These are phyloP conservation scores for Sylvia atricapilla DNA, from an alignment of 2,113 vertebrate genomes.

Conservation along the genomic window DNA sequence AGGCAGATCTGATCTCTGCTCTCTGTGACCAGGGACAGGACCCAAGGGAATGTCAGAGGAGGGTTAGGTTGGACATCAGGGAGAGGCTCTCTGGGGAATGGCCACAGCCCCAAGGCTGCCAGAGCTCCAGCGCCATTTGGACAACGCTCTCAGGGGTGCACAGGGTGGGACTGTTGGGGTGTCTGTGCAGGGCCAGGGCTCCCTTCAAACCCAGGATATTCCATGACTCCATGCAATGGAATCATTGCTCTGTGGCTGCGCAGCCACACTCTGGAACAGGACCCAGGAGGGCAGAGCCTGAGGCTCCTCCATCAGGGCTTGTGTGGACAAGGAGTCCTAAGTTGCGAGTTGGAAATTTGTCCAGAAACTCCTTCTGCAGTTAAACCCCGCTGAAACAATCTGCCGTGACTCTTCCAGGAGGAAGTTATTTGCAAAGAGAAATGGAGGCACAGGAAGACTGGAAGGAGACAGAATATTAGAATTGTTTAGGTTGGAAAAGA, in stretches of 20 bases:
- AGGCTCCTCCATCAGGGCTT: neutral
- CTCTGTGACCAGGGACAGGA: neutral
- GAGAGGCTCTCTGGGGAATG: neutral
- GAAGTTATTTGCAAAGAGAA: neutral
- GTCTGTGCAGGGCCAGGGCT: neutral
- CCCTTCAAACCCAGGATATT: neutral
- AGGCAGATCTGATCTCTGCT: fast-evolving
- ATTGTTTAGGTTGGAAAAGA: neutral
- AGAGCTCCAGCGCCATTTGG: neutral
- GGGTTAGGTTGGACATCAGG: neutral
- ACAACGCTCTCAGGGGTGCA: neutral
- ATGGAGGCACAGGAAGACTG: neutral
- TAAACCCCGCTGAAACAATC: neutral
- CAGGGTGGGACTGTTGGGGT: neutral
- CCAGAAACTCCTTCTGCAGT: neutral
- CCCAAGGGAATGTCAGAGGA: neutral
- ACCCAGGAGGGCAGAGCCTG: neutral
- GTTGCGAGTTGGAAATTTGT: neutral
- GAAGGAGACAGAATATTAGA: neutral
- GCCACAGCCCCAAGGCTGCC: fast-evolving
- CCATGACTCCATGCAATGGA: neutral
- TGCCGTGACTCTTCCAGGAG: neutral
- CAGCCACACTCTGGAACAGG: neutral
- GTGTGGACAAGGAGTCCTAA: neutral
- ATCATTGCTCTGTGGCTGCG: too few species aligned